Evolutionary conservation across 2,888 invertebrate species (phyloP).

Genomic region (Mythimna impura): DNA sequence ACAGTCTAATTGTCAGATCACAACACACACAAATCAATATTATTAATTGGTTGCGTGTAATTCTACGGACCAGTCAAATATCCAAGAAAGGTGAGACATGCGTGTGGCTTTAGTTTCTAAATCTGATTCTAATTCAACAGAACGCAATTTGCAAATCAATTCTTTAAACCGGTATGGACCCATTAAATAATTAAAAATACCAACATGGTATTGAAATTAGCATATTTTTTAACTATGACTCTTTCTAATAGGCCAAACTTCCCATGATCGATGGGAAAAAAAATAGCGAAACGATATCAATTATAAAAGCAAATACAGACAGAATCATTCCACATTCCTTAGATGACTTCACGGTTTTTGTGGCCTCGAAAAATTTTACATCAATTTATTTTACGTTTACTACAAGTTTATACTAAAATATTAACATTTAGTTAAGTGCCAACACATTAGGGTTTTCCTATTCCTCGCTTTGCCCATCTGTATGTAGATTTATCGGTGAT

Average conservation of each 20-base stretch:
- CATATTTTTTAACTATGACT: constrained; percentile 34
- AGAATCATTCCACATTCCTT: constrained; percentile 43
- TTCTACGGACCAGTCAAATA: background rate
- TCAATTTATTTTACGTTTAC: constrained; percentile 34
- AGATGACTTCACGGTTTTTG: constrained; percentile 34
- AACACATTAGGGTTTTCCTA: constrained; percentile 78
- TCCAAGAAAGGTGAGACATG: background rate
- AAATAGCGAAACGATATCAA: constrained; percentile 48
- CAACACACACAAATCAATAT: background rate
- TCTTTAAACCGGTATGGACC: constrained; percentile 18
- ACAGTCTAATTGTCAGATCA: background rate
- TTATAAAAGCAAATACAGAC: constrained; percentile 46
- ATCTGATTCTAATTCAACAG: constrained; percentile 23
- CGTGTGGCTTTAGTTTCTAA: constrained; percentile 33
- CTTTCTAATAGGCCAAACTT: constrained; percentile 36
- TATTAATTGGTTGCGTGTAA: constrained; percentile 2
- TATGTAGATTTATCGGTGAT: constrained; percentile 79
- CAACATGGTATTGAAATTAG: constrained; percentile 38
- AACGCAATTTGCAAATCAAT: constrained; percentile 37
- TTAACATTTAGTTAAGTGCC: constrained; percentile 68
- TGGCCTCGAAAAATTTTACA: constrained; percentile 30
- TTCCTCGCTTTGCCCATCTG: constrained; percentile 66
- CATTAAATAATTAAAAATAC: constrained; percentile 30
- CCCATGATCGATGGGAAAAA: constrained; percentile 37
- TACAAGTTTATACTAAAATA: constrained; percentile 62